These are phyloP conservation scores for Zaprionus kolodkinae DNA, from an alignment of 1,140 invertebrate species.

Conservation along the genomic window DNA sequence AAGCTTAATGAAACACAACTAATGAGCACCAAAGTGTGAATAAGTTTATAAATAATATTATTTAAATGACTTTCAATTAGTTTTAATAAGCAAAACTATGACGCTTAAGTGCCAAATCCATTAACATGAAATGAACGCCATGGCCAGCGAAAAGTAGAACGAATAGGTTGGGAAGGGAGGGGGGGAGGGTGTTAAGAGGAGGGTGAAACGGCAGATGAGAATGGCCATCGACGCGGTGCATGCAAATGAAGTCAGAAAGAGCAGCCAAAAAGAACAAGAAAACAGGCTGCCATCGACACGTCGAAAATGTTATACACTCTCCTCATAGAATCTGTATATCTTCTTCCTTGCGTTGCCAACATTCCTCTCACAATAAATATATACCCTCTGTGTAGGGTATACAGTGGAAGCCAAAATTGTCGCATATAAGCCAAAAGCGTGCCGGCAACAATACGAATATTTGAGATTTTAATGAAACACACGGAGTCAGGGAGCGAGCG, in stretches of 20 bases:
- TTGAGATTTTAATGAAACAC: constrained; percentile 71
- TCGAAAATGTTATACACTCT: neutral
- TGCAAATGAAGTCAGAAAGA: constrained; percentile 56
- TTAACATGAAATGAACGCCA: constrained; percentile 69
- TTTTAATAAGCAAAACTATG: constrained; percentile 73
- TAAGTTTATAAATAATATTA: constrained; percentile 58
- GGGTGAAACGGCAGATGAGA: constrained; percentile 16
- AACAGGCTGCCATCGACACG: neutral
- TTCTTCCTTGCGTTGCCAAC: neutral
- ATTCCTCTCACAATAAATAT: neutral
- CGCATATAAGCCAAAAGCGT: constrained; percentile 50
- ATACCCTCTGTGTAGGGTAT: neutral
- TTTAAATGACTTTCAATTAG: constrained; percentile 75
- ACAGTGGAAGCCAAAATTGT: constrained; percentile 24
- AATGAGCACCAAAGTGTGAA: constrained; percentile 12
- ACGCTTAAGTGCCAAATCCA: constrained; percentile 71
- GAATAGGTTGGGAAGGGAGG: constrained; percentile 16
- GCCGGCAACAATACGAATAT: constrained; percentile 39
- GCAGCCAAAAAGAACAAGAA: neutral
- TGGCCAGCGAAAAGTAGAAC: constrained; percentile 24
- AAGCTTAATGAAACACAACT: constrained; percentile 14
- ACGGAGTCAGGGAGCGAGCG: constrained; percentile 14
- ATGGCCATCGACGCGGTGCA: constrained; percentile 46
- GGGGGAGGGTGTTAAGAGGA: neutral
- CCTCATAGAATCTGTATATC: neutral